These are phyloP conservation scores for Xenus cinereus DNA, from an alignment of 2,113 vertebrate species.

Conservation along the genomic window DNA sequence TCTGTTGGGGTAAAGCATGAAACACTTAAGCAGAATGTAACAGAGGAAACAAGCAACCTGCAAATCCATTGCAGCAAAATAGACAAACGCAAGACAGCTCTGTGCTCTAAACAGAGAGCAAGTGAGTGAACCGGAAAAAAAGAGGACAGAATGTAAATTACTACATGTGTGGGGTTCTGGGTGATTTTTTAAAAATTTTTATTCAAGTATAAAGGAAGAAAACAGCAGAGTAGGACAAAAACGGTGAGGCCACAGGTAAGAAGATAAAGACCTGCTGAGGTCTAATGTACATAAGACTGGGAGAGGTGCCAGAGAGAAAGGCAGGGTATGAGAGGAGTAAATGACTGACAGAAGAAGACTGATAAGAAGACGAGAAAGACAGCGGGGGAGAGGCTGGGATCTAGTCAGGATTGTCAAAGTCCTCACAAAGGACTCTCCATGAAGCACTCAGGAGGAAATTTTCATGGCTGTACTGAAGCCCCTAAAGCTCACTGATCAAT, in stretches of 20 bases:
- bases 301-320: neutral
- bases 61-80: neutral
- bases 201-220: neutral
- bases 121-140: neutral
- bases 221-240: neutral
- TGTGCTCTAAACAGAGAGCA: neutral
- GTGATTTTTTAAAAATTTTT: neutral
- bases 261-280: neutral
- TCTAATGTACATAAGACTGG: neutral
- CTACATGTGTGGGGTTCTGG: rapidly evolving
- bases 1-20: neutral
- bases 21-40: neutral
- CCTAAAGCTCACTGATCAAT: neutral
- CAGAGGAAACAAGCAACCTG: neutral
- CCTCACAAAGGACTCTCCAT: neutral
- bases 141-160: neutral
- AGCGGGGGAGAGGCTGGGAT: neutral
- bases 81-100: neutral
- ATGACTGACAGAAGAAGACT: neutral
- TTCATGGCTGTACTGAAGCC: neutral
- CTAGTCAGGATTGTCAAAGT: neutral
- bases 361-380: neutral
- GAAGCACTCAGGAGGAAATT: rapidly evolving
- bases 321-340: neutral
- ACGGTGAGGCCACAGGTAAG: neutral